Conservation (phyloP, 2,888 invertebrate genomes). For the Agrochola litura region DNA sequence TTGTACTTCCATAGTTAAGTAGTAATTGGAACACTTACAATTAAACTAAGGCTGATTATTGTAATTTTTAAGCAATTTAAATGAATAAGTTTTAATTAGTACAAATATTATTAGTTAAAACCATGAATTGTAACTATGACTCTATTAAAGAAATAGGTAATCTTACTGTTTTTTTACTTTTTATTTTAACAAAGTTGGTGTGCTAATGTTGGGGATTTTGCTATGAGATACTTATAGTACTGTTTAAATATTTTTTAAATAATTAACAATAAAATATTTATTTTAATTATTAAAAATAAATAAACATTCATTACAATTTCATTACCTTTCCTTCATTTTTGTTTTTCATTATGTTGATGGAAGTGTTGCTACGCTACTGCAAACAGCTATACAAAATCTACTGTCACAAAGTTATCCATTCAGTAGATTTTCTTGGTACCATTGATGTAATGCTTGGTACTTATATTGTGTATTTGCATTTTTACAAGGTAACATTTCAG, state of each 20-base stretch:
- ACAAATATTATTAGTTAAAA: conserved; percentile 14
- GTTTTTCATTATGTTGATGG: too few relatives aligned
- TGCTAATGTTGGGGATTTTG: background rate
- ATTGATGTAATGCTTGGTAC: too few relatives aligned
- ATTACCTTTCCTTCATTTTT: too few relatives aligned
- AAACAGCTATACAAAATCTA: background rate
- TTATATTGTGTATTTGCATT: too few relatives aligned
- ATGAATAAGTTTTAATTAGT: conserved; percentile 27
- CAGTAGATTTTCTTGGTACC: background rate
- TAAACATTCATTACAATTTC: too few relatives aligned
- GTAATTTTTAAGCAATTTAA: conserved; percentile 18
- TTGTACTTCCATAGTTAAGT: conserved; percentile 10
- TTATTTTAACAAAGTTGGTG: background rate
- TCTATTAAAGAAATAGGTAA: conserved; percentile 29
- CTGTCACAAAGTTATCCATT: background rate
- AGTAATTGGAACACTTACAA: conserved; percentile 19
- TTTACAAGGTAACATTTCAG: background rate
- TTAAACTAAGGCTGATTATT: conserved; percentile 52
- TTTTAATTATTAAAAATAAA: too few relatives aligned
- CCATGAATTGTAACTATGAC: conserved; percentile 19
- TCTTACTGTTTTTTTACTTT: background rate
- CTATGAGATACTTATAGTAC: too few relatives aligned
- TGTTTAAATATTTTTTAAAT: too few relatives aligned
- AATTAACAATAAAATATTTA: too few relatives aligned
- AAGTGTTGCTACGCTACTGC: too few relatives aligned